Base-by-base conservation (phyloP, 2,113 vertebrate species). In the Corythaeola cristata region DNA sequence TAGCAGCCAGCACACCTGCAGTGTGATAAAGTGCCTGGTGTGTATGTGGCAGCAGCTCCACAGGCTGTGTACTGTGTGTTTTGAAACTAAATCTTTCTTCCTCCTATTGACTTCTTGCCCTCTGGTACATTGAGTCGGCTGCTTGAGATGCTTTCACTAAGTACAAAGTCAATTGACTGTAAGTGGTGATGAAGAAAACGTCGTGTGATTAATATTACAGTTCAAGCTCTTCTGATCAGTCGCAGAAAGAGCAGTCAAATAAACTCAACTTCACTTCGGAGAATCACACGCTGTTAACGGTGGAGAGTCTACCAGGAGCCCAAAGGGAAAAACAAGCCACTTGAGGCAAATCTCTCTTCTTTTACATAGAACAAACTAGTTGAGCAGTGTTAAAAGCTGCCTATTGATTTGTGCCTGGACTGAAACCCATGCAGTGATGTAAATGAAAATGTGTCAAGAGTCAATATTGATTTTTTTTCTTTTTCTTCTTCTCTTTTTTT, bases 381-480 rank as follows among this genome's bases (percentile, higher is more conserved):
- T 97, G 97, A 98, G 94, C 95, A 94, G 96, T 98, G 98, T 98
- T 98, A 98, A 98, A 98, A 98, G 98, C 98, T 97, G 88, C 88
- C 84, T 98, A 99, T 99, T 98, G 98, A 98, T 98, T 98, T 98
- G 96, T 97, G 85, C 97, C 96, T 92, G 44, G 59, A 97, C 98
- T 98, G 97, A 98, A 98, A 98, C 97, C 97, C 97, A 97, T 97
- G 97, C 94, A 90, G 97, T 96, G 96, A 98, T 98, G 98, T 98
- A 98, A 98, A 98, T 98, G 98, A 98, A 98, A 98, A 98, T 97
- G 98, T 98, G 98, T 98, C 98, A 98, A 98, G 98, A 98, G 98
- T 98, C 98, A 97, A 95, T 98, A 98, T 98, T 97, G 98, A 98
- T 98, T 98, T 97, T 95, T 97, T 95, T 76, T 81, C 22, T 45